Evolutionary conservation across 2,888 invertebrate species (phyloP), one percentile per base, ranked within the genome.

Genomic region (Caenorhabditis becei): DNA sequence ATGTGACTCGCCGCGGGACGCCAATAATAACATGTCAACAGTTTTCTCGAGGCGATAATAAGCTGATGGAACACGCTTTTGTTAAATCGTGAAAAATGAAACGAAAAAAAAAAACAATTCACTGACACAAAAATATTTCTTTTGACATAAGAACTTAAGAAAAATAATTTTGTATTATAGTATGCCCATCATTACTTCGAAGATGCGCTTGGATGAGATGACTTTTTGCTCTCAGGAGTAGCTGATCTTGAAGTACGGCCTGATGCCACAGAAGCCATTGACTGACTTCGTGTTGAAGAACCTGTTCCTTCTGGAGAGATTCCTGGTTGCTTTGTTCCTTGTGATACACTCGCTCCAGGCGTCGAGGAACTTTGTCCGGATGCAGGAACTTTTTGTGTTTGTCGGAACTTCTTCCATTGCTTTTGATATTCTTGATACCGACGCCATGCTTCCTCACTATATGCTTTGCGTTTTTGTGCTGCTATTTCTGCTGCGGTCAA

Each of bases 381-480:
- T 8, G 54, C 58, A 26, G 82, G 77, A 0, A 61, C 47, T 53
- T 82, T 83, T 51, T 83, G 83, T 16, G 90, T 90, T 70, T 89
- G 89, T 1, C 90, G 86, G 84, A 90, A 90, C 67, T 90, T 90
- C 51, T 87, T 86, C 90, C 90, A 90, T 83, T 90, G 90, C 83
- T 90, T 90, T 65, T 90, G 90, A 56, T 90, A 90, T 69, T 89
- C 89, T 59, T 89, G 88, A 59, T 90, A 90, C 35, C 90, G 80
- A 28, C 88, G 72, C 88, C 88, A 89, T 0, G 90, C 90, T 72
- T 90, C 90, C 74, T 90, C 90, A 44, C 89, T 89, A 80, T 90
- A 90, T 0, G 89, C 88, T 66, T 86, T 86, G 20, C 89, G 63
- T 56, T 88, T 89, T 67, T 88, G 87, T 8, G 87, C 89, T 1